phyloP scores from a whole-genome alignment of 1,140 invertebrate genomes.

The Telenomus remus region DNA sequence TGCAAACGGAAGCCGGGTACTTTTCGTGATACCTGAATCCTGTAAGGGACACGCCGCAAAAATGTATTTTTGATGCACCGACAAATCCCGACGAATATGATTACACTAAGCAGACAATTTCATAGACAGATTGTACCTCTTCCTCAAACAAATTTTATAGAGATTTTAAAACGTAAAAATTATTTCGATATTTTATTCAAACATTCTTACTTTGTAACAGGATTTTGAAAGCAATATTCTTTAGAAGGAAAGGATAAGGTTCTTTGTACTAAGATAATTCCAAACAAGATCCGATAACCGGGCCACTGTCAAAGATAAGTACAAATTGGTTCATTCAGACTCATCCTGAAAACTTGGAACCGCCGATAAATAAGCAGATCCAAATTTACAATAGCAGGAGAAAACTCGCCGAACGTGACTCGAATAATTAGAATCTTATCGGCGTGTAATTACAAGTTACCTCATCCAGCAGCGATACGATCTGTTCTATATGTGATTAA shows the following conservation, averaged over 20 bases:
- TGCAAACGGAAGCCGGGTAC: conserved; percentile 47
- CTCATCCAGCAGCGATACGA: conserved; percentile 27
- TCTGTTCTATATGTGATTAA: conserved; percentile 40
- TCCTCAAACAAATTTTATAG: conserved; percentile 33
- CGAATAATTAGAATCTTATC: conserved; percentile 42
- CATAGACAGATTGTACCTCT: conserved; percentile 6
- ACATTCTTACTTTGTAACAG: no score
- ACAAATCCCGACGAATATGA: conserved; percentile 47
- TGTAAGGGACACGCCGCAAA: conserved; percentile 26
- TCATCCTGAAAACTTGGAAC: neutral
- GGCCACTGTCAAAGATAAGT: no score
- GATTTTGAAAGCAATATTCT: no score
- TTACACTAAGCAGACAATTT: conserved; percentile 36
- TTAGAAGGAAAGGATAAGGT: no score
- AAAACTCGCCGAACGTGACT: conserved; percentile 7
- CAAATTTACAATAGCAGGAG: conserved; percentile 7
- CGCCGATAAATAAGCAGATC: neutral
- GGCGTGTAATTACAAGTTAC: conserved; percentile 40
- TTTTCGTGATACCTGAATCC: conserved; percentile 46
- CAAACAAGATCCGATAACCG: no score
- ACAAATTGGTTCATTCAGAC: no score
- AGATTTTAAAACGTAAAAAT: no score
- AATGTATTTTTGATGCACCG: conserved; percentile 48
- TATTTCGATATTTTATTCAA: no score
- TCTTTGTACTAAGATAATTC: no score